Conservation (phyloP, 2,888 invertebrate species). For the Synanthedon myopaeformis region DNA sequence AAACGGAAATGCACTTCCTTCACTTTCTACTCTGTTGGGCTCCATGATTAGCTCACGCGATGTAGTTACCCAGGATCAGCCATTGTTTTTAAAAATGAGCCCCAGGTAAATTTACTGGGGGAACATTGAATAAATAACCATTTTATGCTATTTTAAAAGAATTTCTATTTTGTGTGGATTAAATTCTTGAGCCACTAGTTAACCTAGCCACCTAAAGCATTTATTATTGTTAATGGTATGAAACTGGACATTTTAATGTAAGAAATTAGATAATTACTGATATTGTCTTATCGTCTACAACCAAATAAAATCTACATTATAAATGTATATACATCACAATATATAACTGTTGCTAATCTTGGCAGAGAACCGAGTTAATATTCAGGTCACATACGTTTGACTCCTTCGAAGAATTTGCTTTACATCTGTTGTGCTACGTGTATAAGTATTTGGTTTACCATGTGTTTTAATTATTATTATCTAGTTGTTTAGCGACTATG, state of each 20-base stretch:
- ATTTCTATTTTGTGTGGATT: too few relatives aligned
- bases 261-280: too few relatives aligned
- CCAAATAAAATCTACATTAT: not conserved
- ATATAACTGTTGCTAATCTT: conserved; percentile 41
- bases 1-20: conserved; percentile 52
- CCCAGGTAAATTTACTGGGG: not conserved
- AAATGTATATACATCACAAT: conserved; percentile 10
- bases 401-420: not conserved
- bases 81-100: conserved; percentile 23
- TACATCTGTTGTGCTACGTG: not conserved
- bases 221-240: too few relatives aligned
- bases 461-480: not conserved
- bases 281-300: too few relatives aligned
- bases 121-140: too few relatives aligned
- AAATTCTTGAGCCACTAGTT: too few relatives aligned
- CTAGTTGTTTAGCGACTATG: not conserved
- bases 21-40: conserved; percentile 40
- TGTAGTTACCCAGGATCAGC: conserved; percentile 22
- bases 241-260: too few relatives aligned
- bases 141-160: too few relatives aligned
- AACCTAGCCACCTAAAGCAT: too few relatives aligned
- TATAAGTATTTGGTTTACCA: not conserved
- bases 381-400: conserved; percentile 21
- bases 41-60: conserved; percentile 17
- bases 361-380: conserved; percentile 34